Percentiles rank a stretch among this genome's conserved stretches.
These are phyloP conservation scores for Drosophila ficusphila DNA, from an alignment of 1,140 invertebrate genomes.

Conservation along the genomic window DNA sequence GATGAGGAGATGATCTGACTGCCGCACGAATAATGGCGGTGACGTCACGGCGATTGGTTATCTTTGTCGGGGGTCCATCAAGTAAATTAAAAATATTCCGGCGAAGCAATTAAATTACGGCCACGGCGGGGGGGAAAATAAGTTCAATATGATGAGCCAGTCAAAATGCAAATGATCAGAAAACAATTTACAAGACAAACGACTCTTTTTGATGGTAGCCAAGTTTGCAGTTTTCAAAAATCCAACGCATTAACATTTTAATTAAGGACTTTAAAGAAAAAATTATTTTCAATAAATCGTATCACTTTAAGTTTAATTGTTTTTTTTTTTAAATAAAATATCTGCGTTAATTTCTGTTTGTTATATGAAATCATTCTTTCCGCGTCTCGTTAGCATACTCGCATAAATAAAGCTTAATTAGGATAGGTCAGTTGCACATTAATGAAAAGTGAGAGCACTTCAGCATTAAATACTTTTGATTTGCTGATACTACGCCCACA, in stretches of 20 bases:
- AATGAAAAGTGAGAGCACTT: background rate
- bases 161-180: slow-evolving; percentile 45
- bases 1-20: slow-evolving; percentile 37
- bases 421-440: slow-evolving; percentile 1
- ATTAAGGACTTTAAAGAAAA: no score
- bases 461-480: background rate
- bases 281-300: no score
- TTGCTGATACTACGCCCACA: background rate
- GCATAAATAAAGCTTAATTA: background rate
- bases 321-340: no score
- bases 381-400: no score
- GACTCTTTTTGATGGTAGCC: background rate
- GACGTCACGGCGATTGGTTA: slow-evolving; percentile 11
- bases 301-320: no score
- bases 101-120: slow-evolving; percentile 43
- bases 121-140: background rate
- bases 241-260: no score
- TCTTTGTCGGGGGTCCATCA: slow-evolving; percentile 33
- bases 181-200: slow-evolving; percentile 28
- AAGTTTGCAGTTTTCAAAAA: background rate
- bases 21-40: slow-evolving; percentile 3
- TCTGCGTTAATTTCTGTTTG: no score
- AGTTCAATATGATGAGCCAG: slow-evolving; percentile 37
- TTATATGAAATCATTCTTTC: no score
- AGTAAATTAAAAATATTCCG: slow-evolving; percentile 50